A percentile compares a stretch with the other conserved stretches of the same genome.
Conservation (phyloP, 2,888 invertebrate genomes). For the Dyspetes luteomarginatus region DNA sequence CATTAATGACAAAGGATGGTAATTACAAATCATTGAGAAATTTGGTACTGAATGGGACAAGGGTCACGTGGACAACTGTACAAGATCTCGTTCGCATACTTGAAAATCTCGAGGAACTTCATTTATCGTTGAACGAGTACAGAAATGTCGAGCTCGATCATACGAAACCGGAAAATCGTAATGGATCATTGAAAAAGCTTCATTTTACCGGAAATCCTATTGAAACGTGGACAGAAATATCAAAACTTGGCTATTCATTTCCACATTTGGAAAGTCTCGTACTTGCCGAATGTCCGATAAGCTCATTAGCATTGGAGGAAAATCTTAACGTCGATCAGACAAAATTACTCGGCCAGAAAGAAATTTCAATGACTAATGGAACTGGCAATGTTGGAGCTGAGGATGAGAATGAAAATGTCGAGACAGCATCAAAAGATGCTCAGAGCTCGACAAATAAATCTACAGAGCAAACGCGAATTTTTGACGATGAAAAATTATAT, state of each 20-base stretch:
- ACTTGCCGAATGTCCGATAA: conserved; percentile 93
- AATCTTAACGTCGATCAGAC: conserved; percentile 63
- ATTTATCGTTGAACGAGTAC: conserved; percentile 96
- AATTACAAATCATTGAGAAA: conserved; percentile 85
- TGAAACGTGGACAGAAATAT: conserved; percentile 92
- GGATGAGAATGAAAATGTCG: conserved; percentile 66
- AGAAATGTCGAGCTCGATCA: conserved; percentile 88
- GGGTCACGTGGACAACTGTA: conserved; percentile 93
- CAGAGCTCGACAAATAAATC: conserved; percentile 49
- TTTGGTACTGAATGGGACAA: conserved; percentile 94
- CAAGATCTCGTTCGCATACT: conserved; percentile 90
- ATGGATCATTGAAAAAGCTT: conserved; percentile 89
- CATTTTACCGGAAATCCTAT: conserved; percentile 95
- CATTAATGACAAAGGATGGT: conserved; percentile 85
- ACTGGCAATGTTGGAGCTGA: conserved; percentile 40
- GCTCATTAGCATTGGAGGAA: conserved; percentile 83
- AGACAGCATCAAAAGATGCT: conserved; percentile 6
- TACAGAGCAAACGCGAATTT: conserved; percentile 63
- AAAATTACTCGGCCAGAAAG: conserved; percentile 25
- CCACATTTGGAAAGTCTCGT: conserved; percentile 93
- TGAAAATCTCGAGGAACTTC: conserved; percentile 94
- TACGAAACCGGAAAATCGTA: conserved; percentile 83
- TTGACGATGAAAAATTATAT: conserved; percentile 78
- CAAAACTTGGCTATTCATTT: conserved; percentile 93
- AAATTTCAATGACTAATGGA: conserved; percentile 16